Evolutionary conservation across 2,113 vertebrate species (phyloP), one percentile per base, ranked within the genome.

Genomic region (Channa maculata): DNA sequence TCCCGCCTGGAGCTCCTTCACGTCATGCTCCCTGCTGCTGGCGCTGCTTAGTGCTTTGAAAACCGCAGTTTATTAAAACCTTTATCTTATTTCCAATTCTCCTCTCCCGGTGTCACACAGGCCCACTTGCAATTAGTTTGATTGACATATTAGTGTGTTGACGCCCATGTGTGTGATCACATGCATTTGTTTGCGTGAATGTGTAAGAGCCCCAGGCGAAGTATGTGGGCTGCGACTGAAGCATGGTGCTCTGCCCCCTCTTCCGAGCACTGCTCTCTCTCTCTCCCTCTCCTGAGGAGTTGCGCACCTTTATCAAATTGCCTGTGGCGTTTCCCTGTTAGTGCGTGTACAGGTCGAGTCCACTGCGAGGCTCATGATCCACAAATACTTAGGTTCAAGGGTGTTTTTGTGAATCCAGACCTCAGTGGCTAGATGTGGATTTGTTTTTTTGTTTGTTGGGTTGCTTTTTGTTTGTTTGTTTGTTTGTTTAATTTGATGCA

Each of bases 41-140:
- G 36, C n/a, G 4, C 70, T 39, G 58, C 72, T 75, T 63, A 74
- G 61, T 41, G 43, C 14, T 24, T 68, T 8, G 12, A 60, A 72
- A 70, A 54, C 51, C 64, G 7, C 74, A 50, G 52, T 57, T 86
- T 86, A 83, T 84, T 84, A 73, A 82, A 88, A 78, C 58, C 71
- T 78, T 83, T 69, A 66, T 88, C 71, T 80, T 49, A 75, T 85
- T 83, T 87, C 82, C 67, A 66, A 34, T 63, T 70, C 75, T 74
- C 38, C 33, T 60, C 80, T 83, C 61, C n/a, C 41, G 0, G 36
- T 73, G 80, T 66, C 81, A 50, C 59, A 10, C 13, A 3, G 41
- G 48, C 54, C 68, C 57, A 44, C 69, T 77, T n/a, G 63, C 73
- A 88, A 77, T 87, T 77, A 88, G 63, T 79, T 68, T 76, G 86